Evolutionary conservation across 2,888 invertebrate genomes (phyloP).

Genomic region (Prosapia bicincta): DNA sequence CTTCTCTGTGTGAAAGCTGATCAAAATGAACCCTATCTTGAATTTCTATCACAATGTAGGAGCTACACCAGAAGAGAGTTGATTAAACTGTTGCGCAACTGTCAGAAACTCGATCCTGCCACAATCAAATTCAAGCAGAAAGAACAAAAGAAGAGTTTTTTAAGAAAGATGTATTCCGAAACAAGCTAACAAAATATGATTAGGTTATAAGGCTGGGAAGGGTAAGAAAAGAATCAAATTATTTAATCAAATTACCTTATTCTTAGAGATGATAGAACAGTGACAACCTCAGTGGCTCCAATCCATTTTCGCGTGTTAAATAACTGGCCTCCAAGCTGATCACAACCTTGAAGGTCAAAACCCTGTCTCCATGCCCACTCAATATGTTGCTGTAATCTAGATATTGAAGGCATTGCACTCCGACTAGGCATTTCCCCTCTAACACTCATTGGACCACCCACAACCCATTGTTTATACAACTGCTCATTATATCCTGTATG

Average conservation of each 20-base stretch:
- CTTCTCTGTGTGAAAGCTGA: too few relatives aligned
- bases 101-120: too few relatives aligned
- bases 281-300: conserved; percentile 87
- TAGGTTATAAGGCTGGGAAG: too few relatives aligned
- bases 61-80: too few relatives aligned
- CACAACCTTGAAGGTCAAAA: conserved; percentile 78
- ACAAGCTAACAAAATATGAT: too few relatives aligned
- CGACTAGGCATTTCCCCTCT: conserved; percentile 52
- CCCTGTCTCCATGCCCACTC: conserved; percentile 80
- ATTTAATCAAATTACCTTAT: conserved; percentile 55
- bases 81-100: too few relatives aligned
- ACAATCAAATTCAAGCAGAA: too few relatives aligned
- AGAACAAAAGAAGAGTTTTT: too few relatives aligned
- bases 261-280: conserved; percentile 75
- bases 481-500: conserved; percentile 67
- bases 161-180: too few relatives aligned
- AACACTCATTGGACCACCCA: conserved; percentile 44
- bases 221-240: too few relatives aligned
- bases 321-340: conserved; percentile 76
- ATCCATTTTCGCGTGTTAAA: conserved; percentile 90
- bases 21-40: too few relatives aligned
- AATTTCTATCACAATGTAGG: too few relatives aligned
- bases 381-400: conserved; percentile 76
- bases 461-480: conserved; percentile 46
- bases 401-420: conserved; percentile 78